Evolutionary conservation across 2,888 invertebrate genomes (phyloP), one percentile per base, ranked within the genome.

Genomic region (Luffia ferchaultella): DNA sequence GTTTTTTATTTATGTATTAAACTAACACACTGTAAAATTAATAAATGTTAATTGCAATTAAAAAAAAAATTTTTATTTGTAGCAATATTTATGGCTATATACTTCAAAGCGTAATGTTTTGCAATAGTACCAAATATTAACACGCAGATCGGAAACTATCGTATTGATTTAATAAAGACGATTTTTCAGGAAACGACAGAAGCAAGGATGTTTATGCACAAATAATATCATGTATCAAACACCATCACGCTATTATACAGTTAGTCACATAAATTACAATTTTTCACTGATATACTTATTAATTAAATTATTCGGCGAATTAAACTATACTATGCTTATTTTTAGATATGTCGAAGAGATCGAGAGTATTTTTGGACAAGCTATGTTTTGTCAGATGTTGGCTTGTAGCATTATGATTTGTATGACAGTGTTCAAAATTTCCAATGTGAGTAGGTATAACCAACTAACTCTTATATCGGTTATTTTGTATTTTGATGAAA

Each of bases 401-500:
- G 48, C 50, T 1, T 55, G 52, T 48, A 54, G 55, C 18, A n/a
- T 55, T 0, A 48, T 58, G 1, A 20, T 58, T 2, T 58, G 58
- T 20, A 58, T 57, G 56, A 54, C 58, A 2, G 52, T 58, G 16
- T 58, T 49, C 40, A 58, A 56, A 42, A 53, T 58, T 16, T 54
- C 53, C n/a, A 42, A 53, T 3, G 58, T 58, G 49, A 56, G 58
- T 56, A 48, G 12, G 2, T n/a, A n/a, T n/a, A n/a, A n/a, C n/a
- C n/a, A n/a, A n/a, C n/a, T n/a, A n/a, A n/a, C n/a, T n/a, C n/a
- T n/a, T n/a, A n/a, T n/a, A n/a, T n/a, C n/a, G n/a, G n/a, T n/a
- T n/a, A n/a, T n/a, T n/a, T n/a, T n/a, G n/a, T n/a, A n/a, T n/a
- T n/a, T n/a, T n/a, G n/a, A n/a, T n/a, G n/a, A n/a, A n/a, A n/a